Evolutionary conservation across 1,140 invertebrate genomes (phyloP).

Genomic region (Apis mellifera): DNA sequence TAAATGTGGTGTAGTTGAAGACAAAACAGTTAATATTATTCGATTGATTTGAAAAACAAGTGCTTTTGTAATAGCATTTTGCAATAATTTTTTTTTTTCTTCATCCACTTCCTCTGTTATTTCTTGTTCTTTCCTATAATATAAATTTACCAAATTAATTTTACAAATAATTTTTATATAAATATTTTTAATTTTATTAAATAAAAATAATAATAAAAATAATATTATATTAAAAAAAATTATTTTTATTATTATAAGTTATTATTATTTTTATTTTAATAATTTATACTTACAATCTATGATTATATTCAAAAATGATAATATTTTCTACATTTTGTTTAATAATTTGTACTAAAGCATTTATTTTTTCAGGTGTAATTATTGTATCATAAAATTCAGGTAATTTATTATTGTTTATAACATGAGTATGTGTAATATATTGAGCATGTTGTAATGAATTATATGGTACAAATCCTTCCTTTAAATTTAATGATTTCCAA

Average conservation of each 20-base stretch:
- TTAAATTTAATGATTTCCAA: conserved; percentile 84
- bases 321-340: conserved; percentile 84
- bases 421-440: conserved; percentile 87
- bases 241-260: not conserved
- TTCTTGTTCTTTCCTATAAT: conserved; percentile 66
- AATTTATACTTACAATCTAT: conserved; percentile 80
- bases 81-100: not conserved
- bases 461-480: conserved; percentile 84
- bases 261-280: not conserved
- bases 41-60: conserved; percentile 87
- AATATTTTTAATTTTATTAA: not conserved
- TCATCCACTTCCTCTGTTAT: conserved; percentile 50
- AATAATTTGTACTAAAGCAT: conserved; percentile 79
- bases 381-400: conserved; percentile 82
- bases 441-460: conserved; percentile 86
- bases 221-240: not conserved
- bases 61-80: conserved; percentile 73
- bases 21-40: conserved; percentile 83
- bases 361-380: conserved; percentile 68
- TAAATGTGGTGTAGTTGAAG: conserved; percentile 83
- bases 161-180: not conserved
- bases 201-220: not conserved
- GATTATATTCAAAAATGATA: conserved; percentile 82
- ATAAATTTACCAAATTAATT: conserved; percentile 8
- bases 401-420: conserved; percentile 81